Conservation (phyloP, 2,888 invertebrate genomes). For the Perithous albicinctus region DNA sequence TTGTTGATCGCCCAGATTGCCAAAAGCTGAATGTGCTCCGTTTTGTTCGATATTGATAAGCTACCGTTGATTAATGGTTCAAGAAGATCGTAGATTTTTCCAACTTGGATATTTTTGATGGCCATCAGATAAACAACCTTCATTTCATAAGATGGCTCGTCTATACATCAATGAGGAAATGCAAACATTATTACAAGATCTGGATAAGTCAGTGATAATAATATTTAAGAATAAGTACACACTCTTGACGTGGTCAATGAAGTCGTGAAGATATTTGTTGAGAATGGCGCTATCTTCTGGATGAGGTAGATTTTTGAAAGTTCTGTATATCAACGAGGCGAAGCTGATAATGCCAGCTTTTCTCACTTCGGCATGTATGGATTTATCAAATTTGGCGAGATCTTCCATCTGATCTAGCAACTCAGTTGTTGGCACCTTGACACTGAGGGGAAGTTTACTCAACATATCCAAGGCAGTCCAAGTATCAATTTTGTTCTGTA, state of each 20-base stretch:
- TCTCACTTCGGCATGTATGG: constrained; percentile 74
- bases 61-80: constrained; percentile 83
- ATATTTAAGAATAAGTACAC: constrained; percentile 83
- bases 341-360: constrained; percentile 84
- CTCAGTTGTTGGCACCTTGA: constrained; percentile 82
- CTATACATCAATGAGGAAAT: constrained; percentile 64
- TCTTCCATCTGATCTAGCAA: constrained; percentile 81
- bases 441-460: constrained; percentile 83
- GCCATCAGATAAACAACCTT: constrained; percentile 85
- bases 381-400: constrained; percentile 75
- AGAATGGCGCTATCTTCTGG: constrained; percentile 65
- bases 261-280: constrained; percentile 78
- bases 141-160: constrained; percentile 77
- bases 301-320: constrained; percentile 67
- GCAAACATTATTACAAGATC: background rate
- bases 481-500: constrained; percentile 79
- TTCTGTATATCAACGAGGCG: constrained; percentile 83
- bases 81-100: constrained; percentile 82
- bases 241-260: constrained; percentile 80
- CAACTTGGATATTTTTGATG: constrained; percentile 84
- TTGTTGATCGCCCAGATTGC: constrained; percentile 84
- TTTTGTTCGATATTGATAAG: constrained; percentile 70
- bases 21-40: constrained; percentile 81
- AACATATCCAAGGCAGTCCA: constrained; percentile 82
- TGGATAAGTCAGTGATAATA: constrained; percentile 79